Conservation (phyloP, 1,140 invertebrate species). For the Octopus bimaculoides region DNA sequence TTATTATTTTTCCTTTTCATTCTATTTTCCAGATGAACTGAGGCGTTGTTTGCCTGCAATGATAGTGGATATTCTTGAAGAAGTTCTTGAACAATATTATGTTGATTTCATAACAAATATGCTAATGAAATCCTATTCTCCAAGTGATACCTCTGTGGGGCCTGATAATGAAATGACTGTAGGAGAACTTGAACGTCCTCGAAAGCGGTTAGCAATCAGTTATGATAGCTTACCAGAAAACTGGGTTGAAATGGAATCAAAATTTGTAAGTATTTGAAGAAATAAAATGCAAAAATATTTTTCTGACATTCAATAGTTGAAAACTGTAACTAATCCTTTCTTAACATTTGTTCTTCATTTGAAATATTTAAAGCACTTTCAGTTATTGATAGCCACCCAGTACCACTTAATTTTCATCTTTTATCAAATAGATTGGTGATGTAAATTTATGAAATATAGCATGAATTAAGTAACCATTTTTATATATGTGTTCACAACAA, state of each 20-base stretch:
- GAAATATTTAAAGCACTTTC: too few relatives aligned
- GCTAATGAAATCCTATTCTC: conserved; percentile 30
- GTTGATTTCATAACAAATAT: conserved; percentile 43
- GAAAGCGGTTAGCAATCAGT: not conserved
- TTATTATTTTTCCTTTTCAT: conserved; percentile 8
- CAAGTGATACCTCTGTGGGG: not conserved
- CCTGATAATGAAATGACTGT: conserved; percentile 4
- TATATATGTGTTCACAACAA: too few relatives aligned
- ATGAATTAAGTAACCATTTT: too few relatives aligned
- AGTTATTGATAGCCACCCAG: too few relatives aligned
- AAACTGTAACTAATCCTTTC: too few relatives aligned
- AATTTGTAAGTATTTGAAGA: conserved; percentile 4
- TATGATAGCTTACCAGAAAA: conserved; percentile 3
- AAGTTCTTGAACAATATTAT: conserved; percentile 42
- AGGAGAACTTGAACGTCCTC: not conserved
- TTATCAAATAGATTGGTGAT: too few relatives aligned
- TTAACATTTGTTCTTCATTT: too few relatives aligned
- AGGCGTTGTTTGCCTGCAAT: conserved; percentile 41
- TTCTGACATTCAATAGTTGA: too few relatives aligned
- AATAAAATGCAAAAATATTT: too few relatives aligned
- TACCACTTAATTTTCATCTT: too few relatives aligned
- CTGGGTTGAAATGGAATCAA: conserved; percentile 9
- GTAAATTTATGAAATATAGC: too few relatives aligned
- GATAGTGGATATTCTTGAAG: conserved; percentile 47
- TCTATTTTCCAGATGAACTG: conserved; percentile 37